Conservation (phyloP, 2,888 invertebrate genomes). For the Ligdia adustata region DNA sequence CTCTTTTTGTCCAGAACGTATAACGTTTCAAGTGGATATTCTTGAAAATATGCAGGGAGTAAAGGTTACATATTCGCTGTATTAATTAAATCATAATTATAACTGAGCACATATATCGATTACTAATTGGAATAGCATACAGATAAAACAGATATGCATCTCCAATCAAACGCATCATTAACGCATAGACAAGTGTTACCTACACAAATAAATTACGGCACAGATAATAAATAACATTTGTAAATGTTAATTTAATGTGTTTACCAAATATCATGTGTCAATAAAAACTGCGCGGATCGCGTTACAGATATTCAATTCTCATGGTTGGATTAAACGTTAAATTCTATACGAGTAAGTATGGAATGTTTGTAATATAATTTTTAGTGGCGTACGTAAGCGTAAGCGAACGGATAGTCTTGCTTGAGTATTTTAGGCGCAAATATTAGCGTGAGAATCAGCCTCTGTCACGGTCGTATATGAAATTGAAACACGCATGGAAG, state of each 20-base stretch:
- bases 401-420: slow-evolving; percentile 18
- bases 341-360: slow-evolving; percentile 13
- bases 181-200: slow-evolving; percentile 27
- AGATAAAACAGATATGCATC: slow-evolving; percentile 23
- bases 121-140: slow-evolving; percentile 18
- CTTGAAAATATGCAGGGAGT: too few relatives aligned
- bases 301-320: slow-evolving; percentile 40
- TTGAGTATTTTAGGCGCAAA: slow-evolving; percentile 27
- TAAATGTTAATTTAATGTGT: slow-evolving; percentile 49
- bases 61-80: too few relatives aligned
- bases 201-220: slow-evolving; percentile 34
- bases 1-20: too few relatives aligned
- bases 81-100: too few relatives aligned
- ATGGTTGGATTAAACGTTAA: slow-evolving; percentile 22
- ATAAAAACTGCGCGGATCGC: slow-evolving; percentile 46
- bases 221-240: slow-evolving; percentile 44
- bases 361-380: slow-evolving; percentile 31
- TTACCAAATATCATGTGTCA: slow-evolving; percentile 54
- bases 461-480: slow-evolving; percentile 14
- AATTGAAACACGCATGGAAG: slow-evolving; percentile 9
- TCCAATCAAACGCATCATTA: slow-evolving; percentile 29
- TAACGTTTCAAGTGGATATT: too few relatives aligned
- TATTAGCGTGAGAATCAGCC: slow-evolving; percentile 14
- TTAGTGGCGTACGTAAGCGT: slow-evolving; percentile 32
- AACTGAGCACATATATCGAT: too few relatives aligned